Evolutionary conservation across 2,113 vertebrate species (phyloP).

Genomic region (mouse (Mus musculus)): GRCm39 chr10:125854001-125854500

Average conservation of each 20-base stretch:
- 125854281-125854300: background rate
- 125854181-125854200: background rate
- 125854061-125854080: too few species aligned
- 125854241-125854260: background rate
- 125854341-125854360: background rate
- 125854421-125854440: constrained; percentile 27
- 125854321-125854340: background rate
- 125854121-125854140: too few species aligned
- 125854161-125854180: background rate
- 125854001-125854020: too few species aligned
- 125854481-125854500: constrained; percentile 28
- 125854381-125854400: background rate
- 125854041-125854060: too few species aligned
- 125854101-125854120: too few species aligned
- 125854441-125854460: constrained; percentile 50
- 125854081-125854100: too few species aligned
- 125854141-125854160: too few species aligned
- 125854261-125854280: background rate
- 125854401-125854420: constrained; percentile 1
- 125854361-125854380: constrained; percentile 57
- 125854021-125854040: too few species aligned
- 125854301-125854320: background rate
- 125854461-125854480: constrained; percentile 56
- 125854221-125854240: constrained; percentile 5
- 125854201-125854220: constrained; percentile 26